phyloP scores from a whole-genome alignment of 2,113 vertebrate species.

The Phalacrocorax aristotelis region DNA sequence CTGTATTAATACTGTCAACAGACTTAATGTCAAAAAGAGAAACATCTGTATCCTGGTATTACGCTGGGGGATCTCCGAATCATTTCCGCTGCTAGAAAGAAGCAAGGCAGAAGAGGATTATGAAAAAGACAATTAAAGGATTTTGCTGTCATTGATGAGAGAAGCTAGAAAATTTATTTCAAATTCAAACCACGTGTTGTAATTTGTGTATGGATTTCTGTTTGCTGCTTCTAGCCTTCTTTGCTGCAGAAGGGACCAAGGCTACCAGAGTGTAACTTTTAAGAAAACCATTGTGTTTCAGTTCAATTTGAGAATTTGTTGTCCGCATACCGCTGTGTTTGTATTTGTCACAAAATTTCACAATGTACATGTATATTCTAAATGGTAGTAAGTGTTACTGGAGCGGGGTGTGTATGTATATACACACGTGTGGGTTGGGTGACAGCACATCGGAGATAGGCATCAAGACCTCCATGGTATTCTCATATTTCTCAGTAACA shows the following conservation, averaged over 20 bases:
- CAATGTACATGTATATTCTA: not conserved
- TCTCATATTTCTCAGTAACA: not conserved
- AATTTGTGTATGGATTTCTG: not conserved
- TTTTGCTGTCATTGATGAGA: not conserved
- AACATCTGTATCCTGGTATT: not conserved
- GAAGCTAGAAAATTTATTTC: not conserved
- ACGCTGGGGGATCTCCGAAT: not conserved
- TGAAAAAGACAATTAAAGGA: not conserved
- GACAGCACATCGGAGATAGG: not conserved
- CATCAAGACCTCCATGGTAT: too few species aligned
- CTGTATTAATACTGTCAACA: not conserved
- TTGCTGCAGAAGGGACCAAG: not conserved
- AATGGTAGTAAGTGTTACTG: not conserved
- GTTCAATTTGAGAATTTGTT: not conserved
- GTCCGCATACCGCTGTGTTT: not conserved
- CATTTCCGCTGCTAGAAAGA: not conserved
- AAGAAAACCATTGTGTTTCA: not conserved
- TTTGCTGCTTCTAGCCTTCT: not conserved
- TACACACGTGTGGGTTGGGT: accelerated
- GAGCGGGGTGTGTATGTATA: not conserved
- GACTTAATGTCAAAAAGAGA: not conserved
- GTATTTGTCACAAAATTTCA: not conserved
- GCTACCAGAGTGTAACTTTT: not conserved
- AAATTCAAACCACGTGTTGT: not conserved
- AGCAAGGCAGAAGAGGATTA: not conserved